Evolutionary conservation across 2,888 invertebrate genomes (phyloP).

Genomic region (Prenolepis imparis): DNA sequence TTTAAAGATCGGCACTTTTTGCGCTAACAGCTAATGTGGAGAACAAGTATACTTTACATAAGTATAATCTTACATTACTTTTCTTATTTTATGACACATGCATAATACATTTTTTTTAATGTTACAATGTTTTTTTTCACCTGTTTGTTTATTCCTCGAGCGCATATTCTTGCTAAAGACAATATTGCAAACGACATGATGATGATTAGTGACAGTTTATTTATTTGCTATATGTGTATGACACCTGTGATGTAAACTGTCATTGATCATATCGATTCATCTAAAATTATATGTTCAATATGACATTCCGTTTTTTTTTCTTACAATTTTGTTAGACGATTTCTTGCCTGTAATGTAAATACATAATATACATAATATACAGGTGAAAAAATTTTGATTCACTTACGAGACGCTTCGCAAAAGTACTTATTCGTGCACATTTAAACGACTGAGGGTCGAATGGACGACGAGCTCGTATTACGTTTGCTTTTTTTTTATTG

Average conservation of each 20-base stretch:
- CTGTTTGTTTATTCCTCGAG: constrained; percentile 48
- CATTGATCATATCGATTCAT: background rate
- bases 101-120: background rate
- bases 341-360: constrained; percentile 14
- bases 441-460: constrained; percentile 38
- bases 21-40: constrained; percentile 78
- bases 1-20: constrained; percentile 85
- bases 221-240: background rate
- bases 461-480: constrained; percentile 51
- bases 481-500: constrained; percentile 43
- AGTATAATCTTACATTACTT: constrained; percentile 54
- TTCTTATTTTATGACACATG: too few species aligned
- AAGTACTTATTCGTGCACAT: constrained; percentile 38
- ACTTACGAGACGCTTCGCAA: constrained; percentile 27
- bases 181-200: constrained; percentile 56
- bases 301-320: constrained; percentile 4
- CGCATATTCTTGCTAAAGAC: constrained; percentile 28
- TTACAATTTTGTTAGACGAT: background rate
- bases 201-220: constrained; percentile 5
- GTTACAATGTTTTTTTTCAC: constrained; percentile 38
- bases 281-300: background rate
- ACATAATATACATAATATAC: constrained; percentile 34
- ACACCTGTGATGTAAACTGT: background rate
- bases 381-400: constrained; percentile 36
- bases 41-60: background rate